Base-by-base conservation (phyloP, 2,113 vertebrate species). In the Misgurnus mizolepis region DNA sequence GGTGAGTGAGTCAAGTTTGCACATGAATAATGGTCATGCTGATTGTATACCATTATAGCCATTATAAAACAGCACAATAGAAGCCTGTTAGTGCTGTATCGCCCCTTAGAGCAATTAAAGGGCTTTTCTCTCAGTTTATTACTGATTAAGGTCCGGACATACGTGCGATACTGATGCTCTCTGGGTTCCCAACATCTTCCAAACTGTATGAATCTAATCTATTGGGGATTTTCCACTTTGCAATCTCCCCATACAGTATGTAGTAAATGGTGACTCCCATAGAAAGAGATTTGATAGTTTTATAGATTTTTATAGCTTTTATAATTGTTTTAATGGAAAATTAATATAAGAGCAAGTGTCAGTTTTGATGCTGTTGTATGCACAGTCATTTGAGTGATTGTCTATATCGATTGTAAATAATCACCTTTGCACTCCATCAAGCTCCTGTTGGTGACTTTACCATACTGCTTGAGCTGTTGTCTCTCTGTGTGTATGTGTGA, bases 391-490 rank as follows among this genome's bases (percentile, higher is more conserved):
- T 87, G 62, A 89, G 83, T 80, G 88, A 88, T 88, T 84, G 86
- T 76, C 56, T 66, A 2, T 67, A 92, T 90, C 82, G 91, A 90
- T 91, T 90, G 89, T 88, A 91, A 85, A 88, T 88, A 87, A 89
- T 90, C 81, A 64, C 55, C 81, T 70, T 17, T 15, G 11, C 39
- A 64, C 73, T 55, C 62, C 73, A 47, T 78, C 11, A 8, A 34
- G 75, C 22, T 18, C 60, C 60, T 67, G 76, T 34, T 83, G 76
- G 41, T 88, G 80, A 74, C 73, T 83, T 84, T 67, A 64, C 80
- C 78, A 60, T 50, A 53, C 43, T 67, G 39, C 62, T 55, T 69
- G 43, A 79, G 34, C 66, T 45, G 12, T 43, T 70, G 73, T 79
- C 68, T 82, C 40, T 12, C 6, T 10, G 41, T 56, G 27, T 72